phyloP scores from a whole-genome alignment of 2,113 vertebrate genomes.

The Phasianus colchicus region DNA sequence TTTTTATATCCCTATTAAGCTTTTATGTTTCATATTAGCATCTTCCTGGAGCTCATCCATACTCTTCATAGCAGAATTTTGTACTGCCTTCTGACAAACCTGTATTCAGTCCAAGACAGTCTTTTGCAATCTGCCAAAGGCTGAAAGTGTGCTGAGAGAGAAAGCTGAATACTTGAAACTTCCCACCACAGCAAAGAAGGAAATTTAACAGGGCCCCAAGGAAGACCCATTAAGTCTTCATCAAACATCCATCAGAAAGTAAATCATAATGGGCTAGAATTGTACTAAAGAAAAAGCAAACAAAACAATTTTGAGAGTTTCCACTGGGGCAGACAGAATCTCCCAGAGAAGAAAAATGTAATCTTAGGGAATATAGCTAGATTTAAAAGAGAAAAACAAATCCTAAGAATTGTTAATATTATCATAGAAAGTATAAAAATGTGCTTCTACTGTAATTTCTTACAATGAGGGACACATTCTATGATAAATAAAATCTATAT shows the following conservation, averaged over 20 bases:
- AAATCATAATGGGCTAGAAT: background rate
- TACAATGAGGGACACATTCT: background rate
- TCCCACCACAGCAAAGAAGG: background rate
- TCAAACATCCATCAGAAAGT: background rate
- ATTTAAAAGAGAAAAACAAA: background rate
- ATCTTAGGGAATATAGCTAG: background rate
- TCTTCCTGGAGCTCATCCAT: conserved; percentile 42
- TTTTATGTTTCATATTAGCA: conserved; percentile 30
- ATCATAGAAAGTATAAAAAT: background rate
- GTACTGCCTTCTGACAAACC: conserved; percentile 48
- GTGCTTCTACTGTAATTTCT: background rate
- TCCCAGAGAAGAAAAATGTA: background rate
- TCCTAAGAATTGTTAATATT: background rate
- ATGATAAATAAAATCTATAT: background rate
- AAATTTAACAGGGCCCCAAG: background rate
- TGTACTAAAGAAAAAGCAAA: background rate
- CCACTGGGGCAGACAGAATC: background rate
- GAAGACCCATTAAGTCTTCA: background rate
- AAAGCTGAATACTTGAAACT: background rate
- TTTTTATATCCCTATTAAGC: background rate
- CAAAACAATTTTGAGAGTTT: background rate
- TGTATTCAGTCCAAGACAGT: conserved; percentile 28
- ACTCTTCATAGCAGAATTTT: conserved; percentile 6
- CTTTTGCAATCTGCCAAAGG: conserved; percentile 23
- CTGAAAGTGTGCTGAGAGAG: background rate